Percentiles rank a stretch among this genome's conserved stretches.
These are phyloP conservation scores for Thaumetopoea pityocampa DNA, from an alignment of 1,140 invertebrate species.

Conservation along the genomic window DNA sequence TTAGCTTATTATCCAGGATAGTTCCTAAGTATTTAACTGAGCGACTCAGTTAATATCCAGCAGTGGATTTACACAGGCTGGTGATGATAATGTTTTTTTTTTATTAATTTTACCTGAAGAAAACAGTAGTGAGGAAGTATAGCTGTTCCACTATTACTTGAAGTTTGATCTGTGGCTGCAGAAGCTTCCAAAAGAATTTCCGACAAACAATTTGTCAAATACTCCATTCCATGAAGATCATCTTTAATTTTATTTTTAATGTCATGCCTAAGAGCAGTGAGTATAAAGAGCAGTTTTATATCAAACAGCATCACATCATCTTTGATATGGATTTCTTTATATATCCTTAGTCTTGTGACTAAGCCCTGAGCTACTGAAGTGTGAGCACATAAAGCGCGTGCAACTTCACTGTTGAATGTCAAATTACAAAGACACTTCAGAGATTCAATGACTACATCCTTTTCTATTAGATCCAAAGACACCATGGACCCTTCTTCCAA, in stretches of 20 bases:
- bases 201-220: constrained; percentile 88
- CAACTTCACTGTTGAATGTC: constrained; percentile 86
- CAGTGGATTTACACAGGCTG: neutral
- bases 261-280: constrained; percentile 87
- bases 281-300: constrained; percentile 91
- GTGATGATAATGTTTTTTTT: neutral
- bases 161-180: constrained; percentile 21
- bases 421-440: constrained; percentile 94
- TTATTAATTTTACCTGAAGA: constrained; percentile 30
- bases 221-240: constrained; percentile 87
- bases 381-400: constrained; percentile 82
- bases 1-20: too few species aligned
- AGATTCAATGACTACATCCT: constrained; percentile 81
- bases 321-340: constrained; percentile 76
- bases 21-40: too few species aligned
- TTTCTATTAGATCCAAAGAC: constrained; percentile 41
- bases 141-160: constrained; percentile 32
- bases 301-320: constrained; percentile 90
- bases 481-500: constrained; percentile 39
- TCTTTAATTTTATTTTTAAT: constrained; percentile 83
- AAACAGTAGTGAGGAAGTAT: constrained; percentile 35
- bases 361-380: constrained; percentile 85
- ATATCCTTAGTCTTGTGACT: constrained; percentile 84
- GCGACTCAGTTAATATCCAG: too few species aligned
- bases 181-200: constrained; percentile 79